Conservation (phyloP, 2,888 invertebrate species). For the Andrena bicolor region DNA sequence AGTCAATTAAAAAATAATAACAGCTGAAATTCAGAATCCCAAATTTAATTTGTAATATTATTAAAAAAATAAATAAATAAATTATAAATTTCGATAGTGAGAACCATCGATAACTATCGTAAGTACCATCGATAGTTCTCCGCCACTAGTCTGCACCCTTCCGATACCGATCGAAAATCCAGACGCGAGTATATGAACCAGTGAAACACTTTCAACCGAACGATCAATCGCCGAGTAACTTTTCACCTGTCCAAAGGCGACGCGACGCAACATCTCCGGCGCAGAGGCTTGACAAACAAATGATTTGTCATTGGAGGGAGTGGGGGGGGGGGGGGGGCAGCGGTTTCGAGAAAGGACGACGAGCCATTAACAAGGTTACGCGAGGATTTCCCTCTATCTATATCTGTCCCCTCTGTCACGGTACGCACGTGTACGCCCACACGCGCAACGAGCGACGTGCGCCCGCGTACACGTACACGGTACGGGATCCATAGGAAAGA, state of each 20-base stretch:
- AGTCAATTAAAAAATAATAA: too few relatives aligned
- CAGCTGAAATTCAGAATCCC: too few relatives aligned
- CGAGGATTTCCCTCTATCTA: conserved; percentile 15
- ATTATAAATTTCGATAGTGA: too few relatives aligned
- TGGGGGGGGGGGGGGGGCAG: neutral
- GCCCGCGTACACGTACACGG: neutral
- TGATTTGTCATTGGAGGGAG: neutral
- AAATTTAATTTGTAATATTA: too few relatives aligned
- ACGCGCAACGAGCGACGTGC: neutral
- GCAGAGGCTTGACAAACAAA: conserved; percentile 1
- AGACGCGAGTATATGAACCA: neutral
- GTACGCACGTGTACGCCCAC: neutral
- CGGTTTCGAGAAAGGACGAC: conserved; percentile 39
- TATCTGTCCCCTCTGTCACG: conserved; percentile 4
- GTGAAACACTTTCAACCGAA: neutral
- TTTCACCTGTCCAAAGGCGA: neutral
- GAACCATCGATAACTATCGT: too few relatives aligned
- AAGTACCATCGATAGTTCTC: too few relatives aligned
- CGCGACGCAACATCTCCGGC: neutral
- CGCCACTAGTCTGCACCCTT: neutral
- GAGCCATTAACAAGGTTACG: conserved; percentile 52
- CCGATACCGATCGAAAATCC: neutral
- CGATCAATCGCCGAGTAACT: neutral
- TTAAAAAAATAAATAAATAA: too few relatives aligned
- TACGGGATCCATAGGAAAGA: conserved; percentile 9